A percentile compares a stretch with the other conserved stretches of the same genome.
These are phyloP conservation scores for Sebastes jordani DNA, from an alignment of 2,797 vertebrate species.

Conservation along the genomic window DNA sequence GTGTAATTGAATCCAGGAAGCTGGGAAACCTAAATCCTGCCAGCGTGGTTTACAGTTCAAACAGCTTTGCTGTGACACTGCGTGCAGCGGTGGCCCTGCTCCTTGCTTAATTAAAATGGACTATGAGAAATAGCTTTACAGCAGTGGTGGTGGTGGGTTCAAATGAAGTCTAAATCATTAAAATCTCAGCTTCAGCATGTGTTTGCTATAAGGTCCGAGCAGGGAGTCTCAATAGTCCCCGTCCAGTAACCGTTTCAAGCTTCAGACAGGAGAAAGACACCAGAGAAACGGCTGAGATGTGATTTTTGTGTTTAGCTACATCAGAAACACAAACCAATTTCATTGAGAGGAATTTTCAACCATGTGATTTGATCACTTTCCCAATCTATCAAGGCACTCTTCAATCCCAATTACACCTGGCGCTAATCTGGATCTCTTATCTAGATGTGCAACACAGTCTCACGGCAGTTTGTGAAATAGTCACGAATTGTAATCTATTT, in stretches of 20 bases:
- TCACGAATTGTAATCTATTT: too few relatives aligned
- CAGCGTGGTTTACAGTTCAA: slow-evolving; percentile 50
- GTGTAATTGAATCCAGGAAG: slow-evolving; percentile 62
- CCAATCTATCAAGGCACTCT: neutral
- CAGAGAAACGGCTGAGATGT: neutral
- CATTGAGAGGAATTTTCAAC: neutral
- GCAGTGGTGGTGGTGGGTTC: slow-evolving; percentile 30
- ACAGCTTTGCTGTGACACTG: slow-evolving; percentile 43
- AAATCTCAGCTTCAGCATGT: slow-evolving; percentile 38
- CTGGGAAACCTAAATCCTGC: slow-evolving; percentile 44
- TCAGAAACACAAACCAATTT: neutral
- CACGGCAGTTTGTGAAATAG: too few relatives aligned
- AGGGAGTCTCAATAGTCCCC: neutral
- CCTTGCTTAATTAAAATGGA: slow-evolving; percentile 49
- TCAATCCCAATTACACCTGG: neutral
- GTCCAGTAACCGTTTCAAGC: neutral
- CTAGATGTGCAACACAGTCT: neutral
- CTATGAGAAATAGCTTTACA: slow-evolving; percentile 35
- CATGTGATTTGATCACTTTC: neutral
- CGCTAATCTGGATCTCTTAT: neutral
- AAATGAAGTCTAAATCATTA: slow-evolving; percentile 41
- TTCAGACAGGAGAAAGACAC: slow-evolving; percentile 17
- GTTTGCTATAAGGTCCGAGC: slow-evolving; percentile 39
- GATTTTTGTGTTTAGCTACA: neutral
- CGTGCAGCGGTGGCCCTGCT: slow-evolving; percentile 8